A percentile compares a stretch with the other conserved stretches of the same genome.
Conservation (phyloP, 2,797 vertebrate genomes). For the Acanthurus tractus region DNA sequence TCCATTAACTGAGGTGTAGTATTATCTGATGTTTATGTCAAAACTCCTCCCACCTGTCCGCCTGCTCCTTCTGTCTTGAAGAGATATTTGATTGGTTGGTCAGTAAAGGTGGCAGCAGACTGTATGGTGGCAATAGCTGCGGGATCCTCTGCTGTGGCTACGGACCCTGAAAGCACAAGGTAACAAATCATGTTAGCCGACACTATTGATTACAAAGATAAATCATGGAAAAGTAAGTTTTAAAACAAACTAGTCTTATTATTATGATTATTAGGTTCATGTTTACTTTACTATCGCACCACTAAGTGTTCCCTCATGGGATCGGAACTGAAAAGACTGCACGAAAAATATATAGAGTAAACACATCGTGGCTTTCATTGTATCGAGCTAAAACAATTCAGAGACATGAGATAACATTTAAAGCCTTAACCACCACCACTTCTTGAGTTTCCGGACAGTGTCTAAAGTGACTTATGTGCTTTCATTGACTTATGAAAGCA, state of each 20-base stretch:
- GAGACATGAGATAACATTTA: background rate
- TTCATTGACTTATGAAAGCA: background rate
- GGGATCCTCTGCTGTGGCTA: conserved; percentile 92
- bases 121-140: conserved; percentile 93
- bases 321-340: background rate
- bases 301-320: background rate
- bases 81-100: conserved; percentile 95
- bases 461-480: too few species aligned
- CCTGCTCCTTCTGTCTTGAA: conserved; percentile 93
- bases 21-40: too few species aligned
- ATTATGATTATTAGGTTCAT: too few species aligned
- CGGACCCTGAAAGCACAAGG: conserved; percentile 84
- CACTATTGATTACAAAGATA: background rate
- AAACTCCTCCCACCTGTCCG: conserved; percentile 86
- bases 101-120: conserved; percentile 91
- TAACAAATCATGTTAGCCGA: background rate
- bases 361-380: background rate
- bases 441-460: background rate
- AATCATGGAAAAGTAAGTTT: too few species aligned
- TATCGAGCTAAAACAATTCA: background rate
- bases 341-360: background rate
- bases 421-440: too few species aligned
- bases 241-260: too few species aligned
- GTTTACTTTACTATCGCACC: too few species aligned
- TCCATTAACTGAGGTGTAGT: background rate